Evolutionary conservation across 2,888 invertebrate genomes (phyloP), one percentile per base, ranked within the genome.

Genomic region (Himalopsyche anomala): DNA sequence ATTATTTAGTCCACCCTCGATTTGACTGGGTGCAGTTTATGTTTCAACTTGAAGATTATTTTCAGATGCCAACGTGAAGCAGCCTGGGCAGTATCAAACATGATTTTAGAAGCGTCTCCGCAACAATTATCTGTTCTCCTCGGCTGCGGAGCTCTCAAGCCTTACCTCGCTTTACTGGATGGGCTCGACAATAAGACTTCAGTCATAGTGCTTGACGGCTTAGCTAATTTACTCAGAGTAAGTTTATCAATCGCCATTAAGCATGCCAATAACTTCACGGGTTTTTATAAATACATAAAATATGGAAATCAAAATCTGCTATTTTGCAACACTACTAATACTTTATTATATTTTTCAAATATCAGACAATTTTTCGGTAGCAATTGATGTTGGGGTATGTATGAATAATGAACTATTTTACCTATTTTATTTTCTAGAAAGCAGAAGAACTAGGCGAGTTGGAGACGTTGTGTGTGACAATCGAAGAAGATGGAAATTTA

Each of bases 61-160:
- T 82, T 40, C 90, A 96, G 96, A 90, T 95, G 96, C 36, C 96
- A 97, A 90, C 97, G 97, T 90, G 99, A 99, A 92, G 98, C 98
- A 0, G 97, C 97, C 0, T 99, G 98, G 99, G 98, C 97, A 0
- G 94, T 99, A 19, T 98, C 98, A 0, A 99, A 99, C 92, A 95
- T 97, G 83, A 98, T 98, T 9, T 96, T 97, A 0, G 98, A 98
- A 55, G 98, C 98, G 0, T 94, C 94, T 0, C 93, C 95, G 0
- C 93, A 94, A n/a, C 97, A 98, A 90, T 92, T 97, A 80, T 94
- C 95, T 45, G 92, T 93, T 17, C 91, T 98, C 8, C 94, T 98
- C 83, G 92, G 95, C 88, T 92, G 94, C 88, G 95, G 96, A 17
- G 95, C 96, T 88, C 90, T 98, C 69, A 94, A 94, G 88, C 96